Conservation (phyloP, 2,888 invertebrate genomes). For the Ennomos quercinarius region DNA sequence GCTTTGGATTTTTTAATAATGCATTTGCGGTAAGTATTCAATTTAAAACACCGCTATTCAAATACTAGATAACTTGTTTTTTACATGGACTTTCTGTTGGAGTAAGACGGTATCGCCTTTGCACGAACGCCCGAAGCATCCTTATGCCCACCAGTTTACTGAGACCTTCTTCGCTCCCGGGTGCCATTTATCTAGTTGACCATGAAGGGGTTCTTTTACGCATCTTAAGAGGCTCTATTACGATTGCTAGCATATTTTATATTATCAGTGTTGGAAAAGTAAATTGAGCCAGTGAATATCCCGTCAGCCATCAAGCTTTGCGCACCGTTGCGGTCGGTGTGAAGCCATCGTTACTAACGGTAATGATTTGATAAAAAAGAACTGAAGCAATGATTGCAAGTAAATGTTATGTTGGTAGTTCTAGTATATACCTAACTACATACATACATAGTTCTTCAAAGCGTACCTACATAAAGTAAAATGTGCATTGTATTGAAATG, state of each 20-base stretch:
- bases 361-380: slow-evolving; percentile 5
- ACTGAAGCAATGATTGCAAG: neutral
- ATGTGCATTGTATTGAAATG: too few species aligned
- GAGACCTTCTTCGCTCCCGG: slow-evolving; percentile 28
- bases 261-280: slow-evolving; percentile 55
- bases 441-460: too few species aligned
- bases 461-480: too few species aligned
- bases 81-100: slow-evolving; percentile 50
- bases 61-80: slow-evolving; percentile 37
- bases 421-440: too few species aligned
- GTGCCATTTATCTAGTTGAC: slow-evolving; percentile 10
- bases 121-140: slow-evolving; percentile 74
- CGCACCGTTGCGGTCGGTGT: slow-evolving; percentile 49
- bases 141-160: slow-evolving; percentile 24
- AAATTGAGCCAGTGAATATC: slow-evolving; percentile 63
- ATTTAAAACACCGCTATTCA: neutral
- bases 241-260: slow-evolving; percentile 36
- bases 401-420: too few species aligned
- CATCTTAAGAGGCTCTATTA: slow-evolving; percentile 11
- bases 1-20: slow-evolving; percentile 10
- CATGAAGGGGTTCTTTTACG: slow-evolving; percentile 27
- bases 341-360: slow-evolving; percentile 47
- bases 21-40: neutral
- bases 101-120: slow-evolving; percentile 66
- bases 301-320: slow-evolving; percentile 53